Conservation (phyloP, 2,888 invertebrate genomes). For the Catocala nupta region DNA sequence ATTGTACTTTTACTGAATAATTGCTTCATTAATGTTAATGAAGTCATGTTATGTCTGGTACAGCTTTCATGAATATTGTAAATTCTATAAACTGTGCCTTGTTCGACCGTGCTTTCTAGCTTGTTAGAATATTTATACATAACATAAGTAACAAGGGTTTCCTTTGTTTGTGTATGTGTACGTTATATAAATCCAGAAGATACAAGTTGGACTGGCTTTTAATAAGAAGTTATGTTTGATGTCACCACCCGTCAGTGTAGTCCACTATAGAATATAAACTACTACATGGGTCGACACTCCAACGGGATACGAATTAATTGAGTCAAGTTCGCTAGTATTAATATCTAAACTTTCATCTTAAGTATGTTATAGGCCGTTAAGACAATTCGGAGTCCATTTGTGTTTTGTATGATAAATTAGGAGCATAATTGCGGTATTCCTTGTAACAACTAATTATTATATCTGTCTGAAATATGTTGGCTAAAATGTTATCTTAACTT, state of each 20-base stretch:
- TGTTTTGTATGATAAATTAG: no score
- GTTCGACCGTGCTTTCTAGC: no score
- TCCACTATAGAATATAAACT: background rate
- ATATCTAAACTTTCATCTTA: no score
- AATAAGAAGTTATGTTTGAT: constrained; percentile 8
- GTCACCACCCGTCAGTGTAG: background rate
- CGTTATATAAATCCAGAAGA: background rate
- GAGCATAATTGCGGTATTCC: no score
- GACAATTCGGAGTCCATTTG: no score
- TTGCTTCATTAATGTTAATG: constrained; percentile 75
- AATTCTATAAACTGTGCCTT: background rate
- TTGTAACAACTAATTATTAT: no score
- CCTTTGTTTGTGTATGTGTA: background rate
- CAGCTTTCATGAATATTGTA: constrained; percentile 23
- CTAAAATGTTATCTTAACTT: no score
- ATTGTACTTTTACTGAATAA: constrained; percentile 67
- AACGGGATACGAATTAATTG: no score
- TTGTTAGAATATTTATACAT: no score
- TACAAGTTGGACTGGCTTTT: constrained; percentile 4
- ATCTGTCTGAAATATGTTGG: no score
- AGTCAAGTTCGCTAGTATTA: no score
- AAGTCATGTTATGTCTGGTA: constrained; percentile 52
- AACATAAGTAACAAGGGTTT: background rate
- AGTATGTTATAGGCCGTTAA: no score
- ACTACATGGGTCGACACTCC: background rate